Conservation (phyloP, 2,888 invertebrate genomes). For the Andrena minutula region DNA sequence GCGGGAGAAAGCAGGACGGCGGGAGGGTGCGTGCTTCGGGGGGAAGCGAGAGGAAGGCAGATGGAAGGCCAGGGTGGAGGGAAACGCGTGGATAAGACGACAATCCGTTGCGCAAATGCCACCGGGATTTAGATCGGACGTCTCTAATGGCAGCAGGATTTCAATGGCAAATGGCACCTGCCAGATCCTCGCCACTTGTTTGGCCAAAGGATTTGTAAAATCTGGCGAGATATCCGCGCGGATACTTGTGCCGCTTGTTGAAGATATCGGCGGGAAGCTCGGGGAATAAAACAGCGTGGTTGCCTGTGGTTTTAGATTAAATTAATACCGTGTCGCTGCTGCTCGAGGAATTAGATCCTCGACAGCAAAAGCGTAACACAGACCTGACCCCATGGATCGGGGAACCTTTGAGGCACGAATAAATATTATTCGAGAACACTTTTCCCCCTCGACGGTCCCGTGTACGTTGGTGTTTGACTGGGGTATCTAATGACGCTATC, state of each 20-base stretch:
- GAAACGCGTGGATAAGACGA: conserved; percentile 78
- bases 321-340: not conserved
- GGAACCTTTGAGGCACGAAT: conserved; percentile 1
- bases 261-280: conserved; percentile 38
- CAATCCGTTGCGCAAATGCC: conserved; percentile 82
- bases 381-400: not conserved
- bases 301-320: conserved; percentile 5
- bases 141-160: conserved; percentile 80
- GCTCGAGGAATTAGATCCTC: not conserved
- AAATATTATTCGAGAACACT: conserved; percentile 44
- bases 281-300: conserved; percentile 29
- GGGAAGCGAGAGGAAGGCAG: conserved; percentile 36
- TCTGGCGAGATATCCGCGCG: conserved; percentile 63
- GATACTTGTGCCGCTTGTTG: conserved; percentile 44
- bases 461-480: conserved; percentile 1
- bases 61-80: conserved; percentile 36
- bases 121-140: conserved; percentile 79
- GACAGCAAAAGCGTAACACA: not conserved
- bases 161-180: conserved; percentile 80
- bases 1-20: conserved; percentile 36
- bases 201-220: conserved; percentile 74
- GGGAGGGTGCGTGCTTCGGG: conserved; percentile 23
- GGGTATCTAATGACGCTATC: conserved; percentile 44
- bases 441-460: not conserved
- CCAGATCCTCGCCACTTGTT: conserved; percentile 74